phyloP scores from a whole-genome alignment of 1,140 invertebrate genomes.

The Brachionus rotundiformis region DNA sequence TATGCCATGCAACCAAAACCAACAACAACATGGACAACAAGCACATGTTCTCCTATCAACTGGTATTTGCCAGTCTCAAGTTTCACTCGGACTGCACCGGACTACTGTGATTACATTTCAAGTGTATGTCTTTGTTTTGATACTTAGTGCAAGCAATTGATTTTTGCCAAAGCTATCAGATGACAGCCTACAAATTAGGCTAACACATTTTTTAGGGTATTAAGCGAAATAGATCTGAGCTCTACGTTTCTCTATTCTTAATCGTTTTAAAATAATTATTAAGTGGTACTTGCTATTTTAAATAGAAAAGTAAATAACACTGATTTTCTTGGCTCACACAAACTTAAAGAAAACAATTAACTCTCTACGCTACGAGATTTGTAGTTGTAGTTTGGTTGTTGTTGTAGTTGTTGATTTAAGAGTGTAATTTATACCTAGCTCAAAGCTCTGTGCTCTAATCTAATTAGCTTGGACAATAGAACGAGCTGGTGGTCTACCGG shows the following conservation, averaged over 20 bases:
- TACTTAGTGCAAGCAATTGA: slow-evolving; percentile 17
- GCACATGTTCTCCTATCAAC: slow-evolving; percentile 19
- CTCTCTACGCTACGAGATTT: not conserved
- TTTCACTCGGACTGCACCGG: not conserved
- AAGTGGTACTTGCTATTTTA: slow-evolving; percentile 41
- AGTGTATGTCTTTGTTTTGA: slow-evolving; percentile 26
- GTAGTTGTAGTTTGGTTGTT: not conserved
- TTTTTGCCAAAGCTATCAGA: not conserved
- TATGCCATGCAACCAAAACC: not conserved
- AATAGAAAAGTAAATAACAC: slow-evolving; percentile 43
- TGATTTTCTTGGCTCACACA: slow-evolving; percentile 29
- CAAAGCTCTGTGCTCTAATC: no score
- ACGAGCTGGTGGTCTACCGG: no score
- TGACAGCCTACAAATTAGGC: slow-evolving; percentile 6
- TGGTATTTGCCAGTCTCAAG: slow-evolving; percentile 20
- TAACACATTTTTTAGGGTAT: slow-evolving; percentile 49
- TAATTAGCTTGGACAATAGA: no score
- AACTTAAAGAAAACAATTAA: slow-evolving; percentile 25
- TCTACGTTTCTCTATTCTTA: slow-evolving; percentile 2
- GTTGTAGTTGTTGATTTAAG: not conserved
- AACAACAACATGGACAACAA: not conserved
- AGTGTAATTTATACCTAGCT: not conserved
- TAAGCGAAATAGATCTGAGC: slow-evolving; percentile 15
- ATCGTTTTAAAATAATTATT: slow-evolving; percentile 34
- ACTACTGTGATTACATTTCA: slow-evolving; percentile 34